phyloP scores from a whole-genome alignment of 2,888 invertebrate genomes.

The Lysandra coridon region DNA sequence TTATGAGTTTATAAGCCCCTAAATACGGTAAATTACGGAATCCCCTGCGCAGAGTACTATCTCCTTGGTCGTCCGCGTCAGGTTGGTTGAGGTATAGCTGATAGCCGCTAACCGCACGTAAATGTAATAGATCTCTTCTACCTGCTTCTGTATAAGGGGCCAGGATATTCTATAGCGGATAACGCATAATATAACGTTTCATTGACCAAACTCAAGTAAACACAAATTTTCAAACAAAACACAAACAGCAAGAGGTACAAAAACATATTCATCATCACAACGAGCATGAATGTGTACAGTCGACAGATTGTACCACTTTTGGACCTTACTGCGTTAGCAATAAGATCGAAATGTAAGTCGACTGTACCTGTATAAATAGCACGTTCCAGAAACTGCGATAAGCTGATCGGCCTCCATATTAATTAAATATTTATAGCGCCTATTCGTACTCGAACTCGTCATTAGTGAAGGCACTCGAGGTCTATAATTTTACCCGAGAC shows the following conservation, averaged over 20 bases:
- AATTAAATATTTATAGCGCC: constrained; percentile 28
- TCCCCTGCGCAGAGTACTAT: too few relatives aligned
- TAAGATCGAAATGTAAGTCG: background rate
- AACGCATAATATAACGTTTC: too few relatives aligned
- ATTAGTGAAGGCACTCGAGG: constrained; percentile 27
- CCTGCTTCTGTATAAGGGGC: too few relatives aligned
- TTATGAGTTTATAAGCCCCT: too few relatives aligned
- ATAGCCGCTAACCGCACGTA: too few relatives aligned
- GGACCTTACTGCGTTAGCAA: background rate
- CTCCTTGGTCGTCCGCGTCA: too few relatives aligned
- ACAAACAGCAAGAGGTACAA: background rate
- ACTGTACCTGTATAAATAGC: constrained; percentile 7
- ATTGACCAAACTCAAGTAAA: background rate
- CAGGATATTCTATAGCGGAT: too few relatives aligned
- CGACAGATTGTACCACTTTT: background rate
- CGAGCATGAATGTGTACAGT: background rate
- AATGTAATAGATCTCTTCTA: too few relatives aligned
- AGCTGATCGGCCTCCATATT: constrained; percentile 8
- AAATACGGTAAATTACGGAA: too few relatives aligned
- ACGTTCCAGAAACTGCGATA: constrained; percentile 19
- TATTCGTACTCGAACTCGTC: constrained; percentile 3
- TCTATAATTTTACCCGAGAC: constrained; percentile 4
- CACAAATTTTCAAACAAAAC: background rate
- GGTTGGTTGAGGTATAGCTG: too few relatives aligned
- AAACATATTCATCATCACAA: background rate